These are phyloP conservation scores for Nephrotoma guestfalica DNA, from an alignment of 2,888 invertebrate genomes.

Conservation along the genomic window DNA sequence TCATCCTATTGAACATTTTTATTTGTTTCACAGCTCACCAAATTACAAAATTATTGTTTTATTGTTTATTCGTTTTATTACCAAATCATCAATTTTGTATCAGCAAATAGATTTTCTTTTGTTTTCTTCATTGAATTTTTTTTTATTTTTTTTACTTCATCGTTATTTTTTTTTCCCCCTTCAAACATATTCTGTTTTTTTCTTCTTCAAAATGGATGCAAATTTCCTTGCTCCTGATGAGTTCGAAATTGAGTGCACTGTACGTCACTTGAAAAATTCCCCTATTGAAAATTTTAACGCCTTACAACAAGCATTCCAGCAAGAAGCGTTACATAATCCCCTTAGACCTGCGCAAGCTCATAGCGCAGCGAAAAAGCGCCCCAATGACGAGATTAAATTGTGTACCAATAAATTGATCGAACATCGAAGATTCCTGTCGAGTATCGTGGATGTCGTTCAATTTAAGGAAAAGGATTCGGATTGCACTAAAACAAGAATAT, in stretches of 20 bases:
- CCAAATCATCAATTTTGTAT: too few species aligned
- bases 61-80: too few species aligned
- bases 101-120: too few species aligned
- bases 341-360: not conserved
- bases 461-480: not conserved
- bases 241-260: not conserved
- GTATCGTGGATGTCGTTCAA: not conserved
- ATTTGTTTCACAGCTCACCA: too few species aligned
- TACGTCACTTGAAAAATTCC: not conserved
- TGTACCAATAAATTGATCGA: not conserved
- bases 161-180: too few species aligned
- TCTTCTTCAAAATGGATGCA: not conserved
- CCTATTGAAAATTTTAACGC: not conserved
- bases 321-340: not conserved
- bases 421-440: not conserved
- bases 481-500: not conserved
- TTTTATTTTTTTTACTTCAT: too few species aligned
- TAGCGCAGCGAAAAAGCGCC: not conserved
- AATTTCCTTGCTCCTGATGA: not conserved
- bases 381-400: not conserved
- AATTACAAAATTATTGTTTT: too few species aligned
- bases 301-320: not conserved
- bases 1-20: too few species aligned
- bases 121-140: too few species aligned
- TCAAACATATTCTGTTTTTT: not conserved